Evolutionary conservation across 2,113 vertebrate species (phyloP).

Genomic region (Spizaetus ornatus): DNA sequence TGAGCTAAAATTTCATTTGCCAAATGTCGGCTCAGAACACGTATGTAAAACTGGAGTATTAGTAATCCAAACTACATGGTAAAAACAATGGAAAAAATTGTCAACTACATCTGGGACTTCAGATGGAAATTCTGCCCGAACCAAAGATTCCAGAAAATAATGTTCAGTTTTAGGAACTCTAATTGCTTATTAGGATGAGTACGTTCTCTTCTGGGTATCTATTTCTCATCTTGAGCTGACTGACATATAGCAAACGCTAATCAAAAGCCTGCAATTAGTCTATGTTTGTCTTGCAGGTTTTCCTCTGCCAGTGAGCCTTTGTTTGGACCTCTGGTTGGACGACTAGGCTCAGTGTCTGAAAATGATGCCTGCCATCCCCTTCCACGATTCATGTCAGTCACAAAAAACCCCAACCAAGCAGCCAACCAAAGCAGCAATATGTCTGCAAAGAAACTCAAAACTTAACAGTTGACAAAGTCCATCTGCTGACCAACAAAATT

Average conservation of each 20-base stretch:
- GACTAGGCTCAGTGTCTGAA: not conserved
- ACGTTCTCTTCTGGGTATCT: not conserved
- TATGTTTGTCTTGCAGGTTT: not conserved
- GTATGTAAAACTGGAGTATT: not conserved
- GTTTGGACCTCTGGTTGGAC: not conserved
- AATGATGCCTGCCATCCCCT: not conserved
- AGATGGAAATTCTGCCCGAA: not conserved
- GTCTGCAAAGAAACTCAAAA: not conserved
- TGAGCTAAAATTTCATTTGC: not conserved
- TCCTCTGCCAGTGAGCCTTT: not conserved
- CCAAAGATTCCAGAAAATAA: not conserved
- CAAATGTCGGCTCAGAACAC: not conserved
- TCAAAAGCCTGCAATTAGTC: not conserved
- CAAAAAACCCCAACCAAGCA: not conserved
- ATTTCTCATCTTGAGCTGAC: not conserved
- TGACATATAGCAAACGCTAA: not conserved
- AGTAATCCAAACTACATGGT: not conserved
- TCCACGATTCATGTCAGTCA: rapidly evolving
- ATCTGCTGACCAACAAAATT: not conserved
- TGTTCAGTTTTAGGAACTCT: not conserved
- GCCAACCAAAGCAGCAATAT: not conserved
- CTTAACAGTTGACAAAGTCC: not conserved
- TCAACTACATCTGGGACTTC: not conserved
- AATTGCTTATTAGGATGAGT: not conserved
- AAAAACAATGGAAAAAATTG: not conserved